phyloP scores from a whole-genome alignment of 2,113 vertebrate genomes.

The Phylloscopus trochilus region DNA sequence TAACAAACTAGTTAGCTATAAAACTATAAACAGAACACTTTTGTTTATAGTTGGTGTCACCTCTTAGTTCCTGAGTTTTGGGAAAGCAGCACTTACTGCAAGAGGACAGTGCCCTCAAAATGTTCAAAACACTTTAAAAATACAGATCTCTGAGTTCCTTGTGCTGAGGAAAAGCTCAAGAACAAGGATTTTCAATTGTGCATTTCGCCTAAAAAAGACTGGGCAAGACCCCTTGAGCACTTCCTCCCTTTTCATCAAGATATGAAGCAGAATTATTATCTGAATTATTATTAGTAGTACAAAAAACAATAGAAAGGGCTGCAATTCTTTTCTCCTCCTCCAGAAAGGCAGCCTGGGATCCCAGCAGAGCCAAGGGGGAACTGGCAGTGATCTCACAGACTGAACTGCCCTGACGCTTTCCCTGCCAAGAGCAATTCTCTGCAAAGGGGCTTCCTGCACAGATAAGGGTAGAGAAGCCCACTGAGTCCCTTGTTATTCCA shows the following conservation, averaged over 20 bases:
- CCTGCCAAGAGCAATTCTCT: slow-evolving; percentile 57
- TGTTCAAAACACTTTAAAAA: not conserved
- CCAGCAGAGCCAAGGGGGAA: not conserved
- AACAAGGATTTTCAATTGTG: not conserved
- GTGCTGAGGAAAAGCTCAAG: not conserved
- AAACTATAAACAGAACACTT: no score
- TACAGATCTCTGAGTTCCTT: not conserved
- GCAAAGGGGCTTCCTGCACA: slow-evolving; percentile 49
- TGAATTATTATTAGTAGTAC: not conserved
- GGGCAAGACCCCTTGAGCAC: not conserved
- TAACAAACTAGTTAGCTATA: not conserved
- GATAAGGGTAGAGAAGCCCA: slow-evolving; percentile 21
- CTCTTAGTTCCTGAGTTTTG: not conserved
- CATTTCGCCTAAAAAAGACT: not conserved
- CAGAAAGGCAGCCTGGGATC: not conserved
- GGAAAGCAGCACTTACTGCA: not conserved
- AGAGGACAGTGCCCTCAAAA: not conserved
- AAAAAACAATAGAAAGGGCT: not conserved
- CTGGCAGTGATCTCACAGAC: slow-evolving; percentile 17
- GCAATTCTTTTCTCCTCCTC: not conserved
- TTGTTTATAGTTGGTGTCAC: not conserved
- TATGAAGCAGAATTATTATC: not conserved
- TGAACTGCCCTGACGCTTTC: slow-evolving; percentile 5
- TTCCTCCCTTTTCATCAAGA: not conserved
- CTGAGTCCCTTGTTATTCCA: not conserved